These are phyloP conservation scores for Sminthurides aquaticus DNA, from an alignment of 2,888 invertebrate species.

Conservation along the genomic window DNA sequence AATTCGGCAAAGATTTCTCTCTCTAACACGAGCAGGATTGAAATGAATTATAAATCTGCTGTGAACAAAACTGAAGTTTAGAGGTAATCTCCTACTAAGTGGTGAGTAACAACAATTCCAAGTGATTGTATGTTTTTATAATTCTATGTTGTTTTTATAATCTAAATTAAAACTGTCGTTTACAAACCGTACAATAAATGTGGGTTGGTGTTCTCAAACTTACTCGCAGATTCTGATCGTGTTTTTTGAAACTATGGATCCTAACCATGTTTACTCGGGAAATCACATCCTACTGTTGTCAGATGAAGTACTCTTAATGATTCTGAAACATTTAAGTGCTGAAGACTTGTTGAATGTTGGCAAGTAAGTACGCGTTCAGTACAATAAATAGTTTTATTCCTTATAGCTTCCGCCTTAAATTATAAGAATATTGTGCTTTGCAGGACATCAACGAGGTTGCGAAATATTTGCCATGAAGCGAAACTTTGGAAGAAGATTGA, in stretches of 20 bases:
- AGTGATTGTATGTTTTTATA: too few relatives aligned
- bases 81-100: too few relatives aligned
- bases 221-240: neutral
- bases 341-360: constrained; percentile 30
- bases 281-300: constrained; percentile 31
- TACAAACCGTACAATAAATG: neutral
- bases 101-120: too few relatives aligned
- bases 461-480: constrained; percentile 31
- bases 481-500: constrained; percentile 36
- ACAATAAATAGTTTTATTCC: too few relatives aligned
- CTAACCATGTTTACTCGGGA: neutral
- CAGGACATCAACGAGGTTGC: constrained; percentile 34
- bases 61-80: too few relatives aligned
- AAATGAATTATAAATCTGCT: too few relatives aligned
- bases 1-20: too few relatives aligned
- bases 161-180: too few relatives aligned
- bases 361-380: too few relatives aligned
- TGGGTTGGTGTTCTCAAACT: neutral
- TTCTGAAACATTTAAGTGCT: constrained; percentile 28
- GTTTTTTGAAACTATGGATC: neutral
- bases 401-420: neutral
- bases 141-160: too few relatives aligned
- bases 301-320: constrained; percentile 42
- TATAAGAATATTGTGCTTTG: neutral
- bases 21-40: too few relatives aligned